These are phyloP conservation scores for Malthinus flaveolus DNA, from an alignment of 2,888 invertebrate species.

Conservation along the genomic window DNA sequence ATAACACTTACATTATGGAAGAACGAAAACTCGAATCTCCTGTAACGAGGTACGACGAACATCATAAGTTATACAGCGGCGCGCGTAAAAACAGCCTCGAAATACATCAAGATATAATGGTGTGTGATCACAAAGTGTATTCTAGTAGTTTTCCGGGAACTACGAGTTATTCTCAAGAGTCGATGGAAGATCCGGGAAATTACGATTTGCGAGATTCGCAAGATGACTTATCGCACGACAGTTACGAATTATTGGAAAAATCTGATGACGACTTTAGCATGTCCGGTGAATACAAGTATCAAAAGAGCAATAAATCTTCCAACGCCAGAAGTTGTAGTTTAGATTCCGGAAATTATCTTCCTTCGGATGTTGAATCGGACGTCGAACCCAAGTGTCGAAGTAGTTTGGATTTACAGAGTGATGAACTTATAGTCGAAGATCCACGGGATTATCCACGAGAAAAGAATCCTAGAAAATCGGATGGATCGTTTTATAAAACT, in stretches of 20 bases:
- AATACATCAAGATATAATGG: constrained; percentile 66
- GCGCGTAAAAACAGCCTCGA: constrained; percentile 67
- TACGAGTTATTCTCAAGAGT: constrained; percentile 66
- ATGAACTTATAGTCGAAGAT: constrained; percentile 67
- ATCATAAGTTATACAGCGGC: constrained; percentile 65
- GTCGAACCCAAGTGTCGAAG: constrained; percentile 67
- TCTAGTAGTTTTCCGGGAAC: constrained; percentile 87
- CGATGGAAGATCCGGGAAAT: constrained; percentile 66
- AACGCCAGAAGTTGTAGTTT: constrained; percentile 69
- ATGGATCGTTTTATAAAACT: constrained; percentile 73
- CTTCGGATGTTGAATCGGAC: constrained; percentile 72
- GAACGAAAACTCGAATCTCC: constrained; percentile 67
- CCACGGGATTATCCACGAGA: constrained; percentile 63
- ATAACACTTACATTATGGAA: constrained; percentile 42
- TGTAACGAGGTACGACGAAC: constrained; percentile 73
- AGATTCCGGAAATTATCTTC: constrained; percentile 76
- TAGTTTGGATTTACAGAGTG: constrained; percentile 70
- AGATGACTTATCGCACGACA: constrained; percentile 86
- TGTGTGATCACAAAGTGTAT: constrained; percentile 73
- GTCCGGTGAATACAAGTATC: constrained; percentile 47
- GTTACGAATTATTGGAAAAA: constrained; percentile 82
- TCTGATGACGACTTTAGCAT: constrained; percentile 65
- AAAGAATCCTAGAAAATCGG: constrained; percentile 71
- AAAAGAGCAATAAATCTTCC: constrained; percentile 43
- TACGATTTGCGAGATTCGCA: constrained; percentile 73